Conservation (phyloP, 2,113 vertebrate genomes). For the Micronycteris hirsuta region DNA sequence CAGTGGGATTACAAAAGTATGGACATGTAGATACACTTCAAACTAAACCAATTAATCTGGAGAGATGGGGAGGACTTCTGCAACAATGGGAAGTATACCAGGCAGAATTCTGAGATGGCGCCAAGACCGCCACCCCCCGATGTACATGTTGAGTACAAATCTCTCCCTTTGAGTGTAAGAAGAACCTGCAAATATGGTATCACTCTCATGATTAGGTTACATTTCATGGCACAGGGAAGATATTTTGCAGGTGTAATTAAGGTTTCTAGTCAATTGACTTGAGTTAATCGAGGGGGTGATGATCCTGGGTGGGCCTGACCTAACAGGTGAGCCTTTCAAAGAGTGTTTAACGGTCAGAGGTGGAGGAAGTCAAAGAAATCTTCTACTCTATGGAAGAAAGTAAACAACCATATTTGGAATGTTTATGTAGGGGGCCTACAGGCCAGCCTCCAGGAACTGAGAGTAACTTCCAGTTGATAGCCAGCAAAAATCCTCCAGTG, state of each 20-base stretch:
- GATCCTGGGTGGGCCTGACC: not conserved
- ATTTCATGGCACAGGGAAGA: not conserved
- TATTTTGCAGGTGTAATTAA: not conserved
- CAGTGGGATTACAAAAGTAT: not conserved
- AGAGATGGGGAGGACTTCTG: not conserved
- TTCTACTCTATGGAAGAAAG: not conserved
- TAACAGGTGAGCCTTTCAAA: not conserved
- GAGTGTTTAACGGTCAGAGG: not conserved
- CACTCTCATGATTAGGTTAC: not conserved
- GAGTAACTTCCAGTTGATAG: not conserved
- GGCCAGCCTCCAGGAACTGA: not conserved
- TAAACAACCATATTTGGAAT: not conserved
- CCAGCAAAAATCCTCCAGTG: not conserved
- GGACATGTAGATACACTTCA: not conserved
- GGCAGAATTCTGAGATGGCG: not conserved
- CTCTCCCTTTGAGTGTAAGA: not conserved
- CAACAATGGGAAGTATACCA: not conserved
- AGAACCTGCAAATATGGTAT: not conserved
- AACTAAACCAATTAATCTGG: not conserved
- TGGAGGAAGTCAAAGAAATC: not conserved
- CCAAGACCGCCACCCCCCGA: no score
- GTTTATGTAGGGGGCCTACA: not conserved
- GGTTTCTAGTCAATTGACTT: not conserved
- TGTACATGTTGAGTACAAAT: not conserved
- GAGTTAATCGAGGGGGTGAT: conserved; percentile 1